phyloP scores from a whole-genome alignment of 2,113 vertebrate species.

The Motacilla tschutschensis region DNA sequence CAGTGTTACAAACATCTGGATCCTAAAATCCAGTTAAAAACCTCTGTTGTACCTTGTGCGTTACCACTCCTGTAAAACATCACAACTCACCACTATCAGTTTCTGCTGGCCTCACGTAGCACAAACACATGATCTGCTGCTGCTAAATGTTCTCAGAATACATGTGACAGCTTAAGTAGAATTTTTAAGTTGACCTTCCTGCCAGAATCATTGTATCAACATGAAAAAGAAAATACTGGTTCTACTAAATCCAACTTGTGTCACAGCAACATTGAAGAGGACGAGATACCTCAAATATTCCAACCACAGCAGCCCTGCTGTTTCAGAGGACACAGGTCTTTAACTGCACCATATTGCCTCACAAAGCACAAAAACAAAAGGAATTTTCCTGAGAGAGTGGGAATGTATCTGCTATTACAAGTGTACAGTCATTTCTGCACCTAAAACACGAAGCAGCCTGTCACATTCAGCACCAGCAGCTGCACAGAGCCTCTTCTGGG shows the following conservation, averaged over 20 bases:
- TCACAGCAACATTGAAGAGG: neutral
- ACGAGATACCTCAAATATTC: neutral
- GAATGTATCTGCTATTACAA: neutral
- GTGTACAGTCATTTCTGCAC: neutral
- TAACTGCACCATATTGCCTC: neutral
- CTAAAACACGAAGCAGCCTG: accelerated
- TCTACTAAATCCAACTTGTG: neutral
- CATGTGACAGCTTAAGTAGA: neutral
- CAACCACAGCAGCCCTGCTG: neutral
- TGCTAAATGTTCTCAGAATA: neutral
- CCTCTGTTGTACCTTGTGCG: neutral
- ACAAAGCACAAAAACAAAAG: neutral
- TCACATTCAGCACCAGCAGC: neutral
- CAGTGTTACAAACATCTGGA: accelerated
- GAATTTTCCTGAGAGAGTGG: neutral
- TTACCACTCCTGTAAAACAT: neutral
- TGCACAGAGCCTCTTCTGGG: neutral
- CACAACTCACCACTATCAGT: accelerated
- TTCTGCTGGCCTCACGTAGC: neutral
- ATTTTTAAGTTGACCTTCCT: neutral
- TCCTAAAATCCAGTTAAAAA: neutral
- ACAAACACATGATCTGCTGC: neutral
- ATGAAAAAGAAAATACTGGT: neutral
- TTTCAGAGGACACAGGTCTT: neutral
- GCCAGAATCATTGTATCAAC: neutral